Evolutionary conservation across 2,797 vertebrate genomes (phyloP).

Genomic region (Molothrus aeneus): DNA sequence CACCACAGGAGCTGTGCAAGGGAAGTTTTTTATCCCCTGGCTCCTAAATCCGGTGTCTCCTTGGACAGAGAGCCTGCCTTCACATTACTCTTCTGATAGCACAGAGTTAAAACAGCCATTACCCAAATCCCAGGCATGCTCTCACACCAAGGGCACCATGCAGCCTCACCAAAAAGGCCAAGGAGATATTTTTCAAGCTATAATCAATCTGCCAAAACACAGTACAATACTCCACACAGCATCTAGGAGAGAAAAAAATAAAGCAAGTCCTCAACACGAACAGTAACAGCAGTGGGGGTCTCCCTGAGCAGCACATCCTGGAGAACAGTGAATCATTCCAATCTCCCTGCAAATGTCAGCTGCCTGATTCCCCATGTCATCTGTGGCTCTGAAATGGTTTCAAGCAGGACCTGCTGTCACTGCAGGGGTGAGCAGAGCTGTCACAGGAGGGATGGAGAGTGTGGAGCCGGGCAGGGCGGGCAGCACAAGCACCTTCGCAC

Average conservation of each 20-base stretch:
- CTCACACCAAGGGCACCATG: background rate
- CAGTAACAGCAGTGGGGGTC: background rate
- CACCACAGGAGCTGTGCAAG: fast-evolving
- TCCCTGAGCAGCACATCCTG: background rate
- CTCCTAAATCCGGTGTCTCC: background rate
- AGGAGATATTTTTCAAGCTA: background rate
- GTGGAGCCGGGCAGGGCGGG: background rate
- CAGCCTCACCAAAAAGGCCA: background rate
- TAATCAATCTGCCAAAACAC: background rate
- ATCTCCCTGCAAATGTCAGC: conserved; percentile 48
- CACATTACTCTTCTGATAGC: background rate
- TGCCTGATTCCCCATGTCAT: conserved; percentile 11
- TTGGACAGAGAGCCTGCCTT: background rate
- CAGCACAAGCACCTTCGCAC: background rate
- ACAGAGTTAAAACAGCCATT: background rate
- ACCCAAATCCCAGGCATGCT: background rate
- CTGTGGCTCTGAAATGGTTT: conserved; percentile 19
- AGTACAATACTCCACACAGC: background rate
- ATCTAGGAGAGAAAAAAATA: background rate
- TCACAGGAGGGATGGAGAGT: background rate
- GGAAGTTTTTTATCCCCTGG: background rate
- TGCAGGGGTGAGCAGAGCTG: background rate
- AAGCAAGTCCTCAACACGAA: background rate
- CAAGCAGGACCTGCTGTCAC: conserved; percentile 7
- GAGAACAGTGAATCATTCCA: conserved; percentile 41